Evolutionary conservation across 2,113 vertebrate genomes (phyloP).

Genomic region (Gasterosteus aculeatus): DNA sequence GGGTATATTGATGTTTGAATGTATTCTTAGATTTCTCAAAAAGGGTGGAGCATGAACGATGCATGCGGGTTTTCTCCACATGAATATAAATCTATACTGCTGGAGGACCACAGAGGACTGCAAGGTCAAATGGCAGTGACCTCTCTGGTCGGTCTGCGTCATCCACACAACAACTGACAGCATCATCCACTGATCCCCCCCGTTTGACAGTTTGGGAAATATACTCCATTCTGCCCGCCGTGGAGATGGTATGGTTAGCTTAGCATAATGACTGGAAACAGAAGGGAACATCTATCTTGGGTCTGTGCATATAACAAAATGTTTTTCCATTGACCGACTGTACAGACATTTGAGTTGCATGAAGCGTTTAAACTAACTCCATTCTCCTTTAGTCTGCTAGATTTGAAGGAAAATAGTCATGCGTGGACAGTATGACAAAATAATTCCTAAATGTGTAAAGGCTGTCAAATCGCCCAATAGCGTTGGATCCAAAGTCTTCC

Average conservation of each 20-base stretch:
- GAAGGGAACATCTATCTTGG: neutral
- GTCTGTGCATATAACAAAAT: neutral
- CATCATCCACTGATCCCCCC: neutral
- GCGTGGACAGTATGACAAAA: neutral
- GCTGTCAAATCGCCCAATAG: neutral
- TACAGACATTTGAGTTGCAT: neutral
- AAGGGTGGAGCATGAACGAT: neutral
- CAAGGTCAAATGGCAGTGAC: slow-evolving; percentile 22
- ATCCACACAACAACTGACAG: neutral
- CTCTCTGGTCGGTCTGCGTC: neutral
- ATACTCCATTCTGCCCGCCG: neutral
- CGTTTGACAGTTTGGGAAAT: neutral
- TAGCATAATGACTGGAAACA: neutral
- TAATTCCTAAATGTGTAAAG: neutral
- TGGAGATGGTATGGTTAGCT: neutral
- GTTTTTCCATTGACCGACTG: neutral
- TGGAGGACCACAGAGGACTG: neutral
- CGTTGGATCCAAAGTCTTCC: neutral
- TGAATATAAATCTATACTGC: slow-evolving; percentile 19
- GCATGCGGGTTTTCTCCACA: slow-evolving; percentile 2
- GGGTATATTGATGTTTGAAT: neutral
- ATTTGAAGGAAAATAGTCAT: neutral
- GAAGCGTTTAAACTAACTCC: neutral
- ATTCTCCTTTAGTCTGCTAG: neutral
- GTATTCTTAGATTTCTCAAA: neutral